A percentile compares a stretch with the other conserved stretches of the same genome.
Evolutionary conservation across 2,113 vertebrate species (phyloP).

Genomic region (Grallaria varia): DNA sequence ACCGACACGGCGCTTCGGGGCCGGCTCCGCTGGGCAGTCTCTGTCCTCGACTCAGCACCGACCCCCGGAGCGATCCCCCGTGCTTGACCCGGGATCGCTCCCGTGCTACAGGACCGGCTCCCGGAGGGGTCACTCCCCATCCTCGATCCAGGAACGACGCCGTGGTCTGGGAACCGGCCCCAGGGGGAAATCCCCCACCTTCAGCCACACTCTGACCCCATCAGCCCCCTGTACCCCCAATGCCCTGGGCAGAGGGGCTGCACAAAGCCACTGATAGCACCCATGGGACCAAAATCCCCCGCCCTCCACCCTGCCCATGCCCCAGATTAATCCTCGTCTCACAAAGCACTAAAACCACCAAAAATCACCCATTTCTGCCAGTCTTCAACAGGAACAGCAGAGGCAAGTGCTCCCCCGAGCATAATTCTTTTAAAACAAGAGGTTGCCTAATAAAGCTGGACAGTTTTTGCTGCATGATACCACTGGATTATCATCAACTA

Average conservation of each 20-base stretch:
- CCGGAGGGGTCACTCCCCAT: too few relatives aligned
- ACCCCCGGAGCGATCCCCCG: too few relatives aligned
- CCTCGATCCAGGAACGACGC: neutral
- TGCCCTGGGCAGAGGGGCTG: neutral
- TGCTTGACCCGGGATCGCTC: neutral
- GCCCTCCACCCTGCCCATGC: neutral
- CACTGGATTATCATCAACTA: constrained; percentile 20
- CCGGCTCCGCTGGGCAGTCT: neutral
- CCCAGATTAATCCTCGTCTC: neutral
- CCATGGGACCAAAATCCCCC: neutral
- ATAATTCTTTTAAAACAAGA: neutral
- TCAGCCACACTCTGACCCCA: neutral
- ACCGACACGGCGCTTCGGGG: neutral
- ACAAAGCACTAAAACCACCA: neutral
- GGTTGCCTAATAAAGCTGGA: constrained; percentile 11
- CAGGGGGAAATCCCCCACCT: neutral
- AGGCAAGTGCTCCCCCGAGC: neutral
- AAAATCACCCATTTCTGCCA: neutral
- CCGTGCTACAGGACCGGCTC: neutral
- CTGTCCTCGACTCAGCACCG: neutral
- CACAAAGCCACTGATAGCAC: neutral
- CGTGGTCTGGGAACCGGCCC: neutral
- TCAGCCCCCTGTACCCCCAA: neutral
- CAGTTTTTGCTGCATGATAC: constrained; percentile 25
- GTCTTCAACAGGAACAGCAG: neutral